Evolutionary conservation across 2,797 vertebrate species (phyloP).

Genomic region (Psittacula echo): DNA sequence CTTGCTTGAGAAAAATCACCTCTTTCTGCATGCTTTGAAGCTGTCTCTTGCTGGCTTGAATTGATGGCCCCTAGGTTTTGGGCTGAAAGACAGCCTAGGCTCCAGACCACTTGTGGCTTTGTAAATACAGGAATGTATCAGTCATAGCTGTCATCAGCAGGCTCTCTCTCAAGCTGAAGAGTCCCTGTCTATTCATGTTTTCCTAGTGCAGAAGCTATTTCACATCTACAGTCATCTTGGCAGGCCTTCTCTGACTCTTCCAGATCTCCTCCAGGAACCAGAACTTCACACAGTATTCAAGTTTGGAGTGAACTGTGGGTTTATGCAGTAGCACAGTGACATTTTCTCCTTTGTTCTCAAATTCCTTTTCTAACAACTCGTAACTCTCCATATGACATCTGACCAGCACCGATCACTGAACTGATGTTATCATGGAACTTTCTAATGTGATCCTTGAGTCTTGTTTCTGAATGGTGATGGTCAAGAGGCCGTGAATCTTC

Average conservation of each 20-base stretch:
- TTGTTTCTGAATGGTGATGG: background rate
- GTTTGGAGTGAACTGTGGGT: background rate
- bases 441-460: background rate
- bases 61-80: background rate
- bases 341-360: background rate
- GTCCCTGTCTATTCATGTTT: background rate
- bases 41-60: background rate
- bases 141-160: background rate
- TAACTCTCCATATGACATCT: background rate
- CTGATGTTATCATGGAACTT: background rate
- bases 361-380: background rate
- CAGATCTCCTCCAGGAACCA: background rate
- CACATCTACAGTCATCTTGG: background rate
- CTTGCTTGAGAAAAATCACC: background rate
- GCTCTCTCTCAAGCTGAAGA: background rate
- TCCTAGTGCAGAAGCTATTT: background rate
- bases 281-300: background rate
- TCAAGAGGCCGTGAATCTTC: background rate
- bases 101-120: background rate
- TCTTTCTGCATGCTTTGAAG: background rate
- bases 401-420: background rate
- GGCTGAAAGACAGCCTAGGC: background rate
- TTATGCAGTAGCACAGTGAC: background rate
- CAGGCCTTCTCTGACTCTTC: background rate
- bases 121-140: background rate